Conservation (phyloP, 2,888 invertebrate genomes). For the Metellina segmentata region DNA sequence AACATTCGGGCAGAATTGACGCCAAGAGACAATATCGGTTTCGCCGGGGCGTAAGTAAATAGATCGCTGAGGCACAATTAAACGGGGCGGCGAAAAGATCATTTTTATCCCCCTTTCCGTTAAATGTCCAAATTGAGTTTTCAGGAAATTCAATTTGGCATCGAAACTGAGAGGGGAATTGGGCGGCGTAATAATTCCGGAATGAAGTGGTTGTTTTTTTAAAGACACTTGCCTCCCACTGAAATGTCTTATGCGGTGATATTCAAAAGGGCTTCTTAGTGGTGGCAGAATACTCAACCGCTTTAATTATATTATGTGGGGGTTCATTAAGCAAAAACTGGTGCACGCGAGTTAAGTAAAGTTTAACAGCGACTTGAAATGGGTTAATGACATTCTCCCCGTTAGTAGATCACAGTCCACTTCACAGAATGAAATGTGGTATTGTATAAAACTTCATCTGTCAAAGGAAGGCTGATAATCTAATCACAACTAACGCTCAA, state of each 20-base stretch:
- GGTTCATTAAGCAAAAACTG: background rate
- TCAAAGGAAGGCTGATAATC: too few relatives aligned
- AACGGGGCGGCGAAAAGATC: slow-evolving; percentile 2
- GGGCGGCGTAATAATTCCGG: background rate
- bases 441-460: too few relatives aligned
- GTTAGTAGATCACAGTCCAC: too few relatives aligned
- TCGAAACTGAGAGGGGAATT: background rate
- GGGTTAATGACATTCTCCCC: too few relatives aligned
- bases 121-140: slow-evolving; percentile 44
- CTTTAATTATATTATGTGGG: background rate
- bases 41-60: slow-evolving; percentile 30
- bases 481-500: too few relatives aligned
- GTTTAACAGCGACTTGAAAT: too few relatives aligned
- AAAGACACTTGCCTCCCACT: background rate
- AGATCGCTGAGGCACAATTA: slow-evolving; percentile 27
- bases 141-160: slow-evolving; percentile 30
- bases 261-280: background rate
- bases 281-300: background rate
- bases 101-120: slow-evolving; percentile 24
- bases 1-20: slow-evolving; percentile 12
- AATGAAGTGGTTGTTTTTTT: slow-evolving; percentile 2
- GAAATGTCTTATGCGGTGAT: background rate
- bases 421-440: too few relatives aligned
- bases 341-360: background rate
- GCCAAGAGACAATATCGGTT: slow-evolving; percentile 34